These are phyloP conservation scores for Caranx melampygus DNA, from an alignment of 2,113 vertebrate species.

Conservation along the genomic window DNA sequence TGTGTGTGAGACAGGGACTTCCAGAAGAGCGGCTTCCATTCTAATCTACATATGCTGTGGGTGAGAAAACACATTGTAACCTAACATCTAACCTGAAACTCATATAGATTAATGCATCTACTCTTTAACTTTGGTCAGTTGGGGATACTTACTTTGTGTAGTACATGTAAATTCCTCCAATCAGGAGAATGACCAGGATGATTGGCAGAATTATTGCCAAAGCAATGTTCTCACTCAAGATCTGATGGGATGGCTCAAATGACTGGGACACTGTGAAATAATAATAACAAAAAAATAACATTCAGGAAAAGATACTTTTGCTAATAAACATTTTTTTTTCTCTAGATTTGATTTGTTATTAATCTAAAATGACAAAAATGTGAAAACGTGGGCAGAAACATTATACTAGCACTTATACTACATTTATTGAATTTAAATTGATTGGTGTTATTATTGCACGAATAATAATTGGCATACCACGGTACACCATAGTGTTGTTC, in stretches of 20 bases:
- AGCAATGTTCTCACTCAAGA: conserved; percentile 92
- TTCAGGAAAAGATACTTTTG: not conserved
- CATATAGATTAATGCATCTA: no score
- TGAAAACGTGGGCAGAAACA: not conserved
- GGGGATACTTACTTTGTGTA: conserved; percentile 89
- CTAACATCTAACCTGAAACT: not conserved
- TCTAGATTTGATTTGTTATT: not conserved
- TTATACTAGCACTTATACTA: not conserved
- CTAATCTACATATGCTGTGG: conserved; percentile 85
- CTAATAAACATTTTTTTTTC: not conserved
- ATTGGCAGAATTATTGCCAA: conserved; percentile 93
- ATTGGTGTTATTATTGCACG: not conserved
- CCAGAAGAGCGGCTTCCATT: conserved; percentile 92
- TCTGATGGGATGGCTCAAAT: conserved; percentile 89
- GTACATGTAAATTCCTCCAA: conserved; percentile 93
- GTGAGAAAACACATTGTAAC: conserved; percentile 16
- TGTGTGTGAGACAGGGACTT: conserved; percentile 92
- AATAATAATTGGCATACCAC: not conserved
- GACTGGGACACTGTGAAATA: conserved; percentile 87
- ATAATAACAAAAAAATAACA: not conserved
- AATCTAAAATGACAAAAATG: not conserved
- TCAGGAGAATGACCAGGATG: conserved; percentile 91
- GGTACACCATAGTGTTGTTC: not conserved
- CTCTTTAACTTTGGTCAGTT: not conserved
- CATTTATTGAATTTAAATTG: not conserved